These are phyloP conservation scores for Megaceryle maxima DNA, from an alignment of 2,113 vertebrate species.

Conservation along the genomic window DNA sequence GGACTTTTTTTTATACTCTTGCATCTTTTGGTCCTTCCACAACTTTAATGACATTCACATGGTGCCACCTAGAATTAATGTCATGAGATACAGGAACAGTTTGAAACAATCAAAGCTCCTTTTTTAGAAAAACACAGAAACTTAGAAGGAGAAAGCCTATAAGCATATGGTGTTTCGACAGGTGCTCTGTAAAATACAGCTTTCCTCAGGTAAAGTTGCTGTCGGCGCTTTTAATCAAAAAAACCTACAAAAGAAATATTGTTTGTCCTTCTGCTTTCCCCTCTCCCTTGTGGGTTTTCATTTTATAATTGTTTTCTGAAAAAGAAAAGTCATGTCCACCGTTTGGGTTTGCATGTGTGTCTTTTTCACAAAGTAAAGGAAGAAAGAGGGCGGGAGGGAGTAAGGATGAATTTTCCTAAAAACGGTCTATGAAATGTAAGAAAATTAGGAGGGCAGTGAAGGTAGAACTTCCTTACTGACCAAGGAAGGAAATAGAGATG, in stretches of 20 bases:
- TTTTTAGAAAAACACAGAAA: background rate
- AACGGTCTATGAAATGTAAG: background rate
- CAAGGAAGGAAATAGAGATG: background rate
- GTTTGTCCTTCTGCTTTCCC: background rate
- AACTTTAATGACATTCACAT: background rate
- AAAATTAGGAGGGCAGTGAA: background rate
- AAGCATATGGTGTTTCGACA: constrained; percentile 55
- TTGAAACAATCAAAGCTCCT: background rate
- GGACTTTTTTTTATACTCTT: background rate
- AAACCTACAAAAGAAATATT: background rate
- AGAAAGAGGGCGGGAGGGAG: background rate
- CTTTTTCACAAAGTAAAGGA: background rate
- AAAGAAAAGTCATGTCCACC: background rate
- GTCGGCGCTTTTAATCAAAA: constrained; percentile 43
- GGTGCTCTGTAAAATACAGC: constrained; percentile 3
- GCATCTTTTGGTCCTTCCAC: background rate
- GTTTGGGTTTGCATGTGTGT: background rate
- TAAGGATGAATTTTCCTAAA: background rate
- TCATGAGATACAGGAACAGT: background rate
- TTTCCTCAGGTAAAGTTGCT: constrained; percentile 28
- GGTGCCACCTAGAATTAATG: background rate
- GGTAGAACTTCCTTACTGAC: background rate
- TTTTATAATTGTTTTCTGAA: background rate
- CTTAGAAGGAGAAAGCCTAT: constrained; percentile 1
- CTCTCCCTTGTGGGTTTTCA: background rate